Evolutionary conservation across 2,113 vertebrate genomes (phyloP).

Genomic region (Felis catus): F.catus_Fca126_mat1.0 CM031412.1:41800001-41800500

Average conservation of each 20-base stretch:
- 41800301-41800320: background rate
- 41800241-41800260: background rate
- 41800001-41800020: background rate
- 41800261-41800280: background rate
- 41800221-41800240: background rate
- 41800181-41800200: background rate
- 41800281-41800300: background rate
- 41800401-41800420: background rate
- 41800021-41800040: background rate
- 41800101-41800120: background rate
- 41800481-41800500: background rate
- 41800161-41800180: background rate
- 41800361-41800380: background rate
- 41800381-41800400: background rate
- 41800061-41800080: background rate
- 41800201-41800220: background rate
- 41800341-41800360: background rate
- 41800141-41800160: background rate
- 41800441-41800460: conserved; percentile 2
- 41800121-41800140: background rate
- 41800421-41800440: background rate
- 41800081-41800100: background rate
- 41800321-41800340: background rate
- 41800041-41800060: background rate
- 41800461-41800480: background rate